Percentiles rank a stretch among this genome's conserved stretches.
Conservation (phyloP, 2,113 vertebrate species). For the Spea multiplicata region DNA sequence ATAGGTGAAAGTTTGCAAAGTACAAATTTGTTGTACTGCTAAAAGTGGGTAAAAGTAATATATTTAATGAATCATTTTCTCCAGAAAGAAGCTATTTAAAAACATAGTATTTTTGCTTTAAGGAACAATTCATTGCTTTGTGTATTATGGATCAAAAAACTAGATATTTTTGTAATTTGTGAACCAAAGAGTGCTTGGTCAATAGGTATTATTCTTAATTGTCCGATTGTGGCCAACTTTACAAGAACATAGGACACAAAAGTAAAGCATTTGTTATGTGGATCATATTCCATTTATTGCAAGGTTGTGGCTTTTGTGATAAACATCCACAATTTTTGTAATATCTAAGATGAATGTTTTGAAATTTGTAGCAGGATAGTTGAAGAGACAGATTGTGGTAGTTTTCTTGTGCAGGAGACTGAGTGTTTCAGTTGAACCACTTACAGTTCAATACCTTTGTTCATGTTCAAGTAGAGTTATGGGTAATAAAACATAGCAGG, state of each 20-base stretch:
- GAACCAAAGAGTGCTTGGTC: slow-evolving; percentile 7
- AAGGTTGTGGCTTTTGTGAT: slow-evolving; percentile 29
- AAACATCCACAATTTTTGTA: slow-evolving; percentile 21
- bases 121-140: neutral
- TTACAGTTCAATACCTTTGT: slow-evolving; percentile 42
- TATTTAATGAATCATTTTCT: too few relatives aligned
- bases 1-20: too few relatives aligned
- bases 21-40: too few relatives aligned
- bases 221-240: slow-evolving; percentile 5
- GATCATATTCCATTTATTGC: slow-evolving; percentile 28
- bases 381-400: slow-evolving; percentile 38
- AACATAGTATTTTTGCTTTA: neutral
- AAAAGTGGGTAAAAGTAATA: too few relatives aligned
- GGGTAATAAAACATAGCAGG: slow-evolving; percentile 40
- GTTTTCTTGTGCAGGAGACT: slow-evolving; percentile 36
- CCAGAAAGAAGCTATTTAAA: too few relatives aligned
- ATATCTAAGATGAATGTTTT: slow-evolving; percentile 33
- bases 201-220: slow-evolving; percentile 34
- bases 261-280: slow-evolving; percentile 8
- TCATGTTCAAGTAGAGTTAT: slow-evolving; percentile 44
- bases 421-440: slow-evolving; percentile 27
- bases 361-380: slow-evolving; percentile 32
- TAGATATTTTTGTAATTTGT: neutral
- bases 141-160: neutral
- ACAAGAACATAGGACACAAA: slow-evolving; percentile 19